Evolutionary conservation across 2,113 vertebrate genomes (phyloP).

Genomic region (Oriolus oriolus): DNA sequence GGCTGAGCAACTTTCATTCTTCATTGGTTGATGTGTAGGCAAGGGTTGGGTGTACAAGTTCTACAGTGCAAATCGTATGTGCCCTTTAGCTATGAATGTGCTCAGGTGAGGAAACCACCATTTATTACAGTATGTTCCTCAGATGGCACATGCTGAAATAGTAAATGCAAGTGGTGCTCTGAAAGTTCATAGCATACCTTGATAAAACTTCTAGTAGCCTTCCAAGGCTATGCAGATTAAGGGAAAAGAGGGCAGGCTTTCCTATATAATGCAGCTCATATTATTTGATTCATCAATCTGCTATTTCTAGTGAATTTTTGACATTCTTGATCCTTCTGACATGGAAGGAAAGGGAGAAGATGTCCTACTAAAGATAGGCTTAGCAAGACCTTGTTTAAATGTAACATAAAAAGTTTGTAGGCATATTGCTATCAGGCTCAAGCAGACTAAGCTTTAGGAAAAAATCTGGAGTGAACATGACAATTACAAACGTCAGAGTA

Average conservation of each 20-base stretch:
- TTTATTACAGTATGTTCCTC: not conserved
- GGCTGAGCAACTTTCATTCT: not conserved
- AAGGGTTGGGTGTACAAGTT: not conserved
- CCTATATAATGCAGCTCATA: not conserved
- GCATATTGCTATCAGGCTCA: not conserved
- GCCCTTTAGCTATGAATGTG: not conserved
- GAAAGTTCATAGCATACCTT: not conserved
- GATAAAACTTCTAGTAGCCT: not conserved
- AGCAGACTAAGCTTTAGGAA: not conserved
- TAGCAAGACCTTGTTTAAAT: not conserved
- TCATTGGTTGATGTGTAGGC: not conserved
- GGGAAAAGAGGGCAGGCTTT: not conserved
- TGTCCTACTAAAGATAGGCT: not conserved
- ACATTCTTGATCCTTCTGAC: not conserved
- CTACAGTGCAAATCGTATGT: not conserved
- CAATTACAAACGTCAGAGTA: not conserved
- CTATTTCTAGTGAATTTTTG: not conserved
- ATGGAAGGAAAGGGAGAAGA: not conserved
- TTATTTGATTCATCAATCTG: constrained; percentile 6
- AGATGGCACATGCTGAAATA: not conserved
- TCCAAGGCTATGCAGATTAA: constrained; percentile 6
- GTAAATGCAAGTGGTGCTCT: not conserved
- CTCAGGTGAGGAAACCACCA: not conserved
- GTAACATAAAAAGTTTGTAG: not conserved
- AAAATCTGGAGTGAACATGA: not conserved